Percentiles rank a stretch among this genome's conserved stretches.
phyloP scores from a whole-genome alignment of 2,113 vertebrate species.

The Morphnarchus princeps region DNA sequence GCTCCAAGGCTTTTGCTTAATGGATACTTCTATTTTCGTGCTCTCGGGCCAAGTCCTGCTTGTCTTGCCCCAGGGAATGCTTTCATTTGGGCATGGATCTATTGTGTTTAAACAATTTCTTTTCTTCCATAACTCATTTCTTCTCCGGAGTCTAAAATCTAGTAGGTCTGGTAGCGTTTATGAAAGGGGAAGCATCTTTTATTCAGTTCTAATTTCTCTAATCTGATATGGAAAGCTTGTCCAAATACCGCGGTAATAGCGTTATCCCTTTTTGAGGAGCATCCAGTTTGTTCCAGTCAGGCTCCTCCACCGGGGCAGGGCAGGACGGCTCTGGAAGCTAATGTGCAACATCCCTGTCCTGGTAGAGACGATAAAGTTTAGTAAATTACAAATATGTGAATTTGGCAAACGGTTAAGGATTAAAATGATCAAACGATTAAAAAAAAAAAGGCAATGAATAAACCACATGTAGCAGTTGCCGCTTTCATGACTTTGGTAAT shows the following conservation, averaged over 20 bases:
- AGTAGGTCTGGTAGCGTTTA: constrained; percentile 26
- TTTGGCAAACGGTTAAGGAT: constrained; percentile 23
- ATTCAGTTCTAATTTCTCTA: neutral
- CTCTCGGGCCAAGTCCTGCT: neutral
- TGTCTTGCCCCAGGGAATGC: neutral
- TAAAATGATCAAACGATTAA: neutral
- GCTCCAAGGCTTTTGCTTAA: neutral
- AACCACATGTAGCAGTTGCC: constrained; percentile 21
- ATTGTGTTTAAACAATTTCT: constrained; percentile 41
- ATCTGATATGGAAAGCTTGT: neutral
- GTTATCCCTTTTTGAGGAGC: neutral
- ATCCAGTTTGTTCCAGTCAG: neutral
- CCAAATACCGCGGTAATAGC: neutral
- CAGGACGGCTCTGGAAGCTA: neutral
- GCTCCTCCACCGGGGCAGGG: neutral
- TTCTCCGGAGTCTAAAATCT: neutral
- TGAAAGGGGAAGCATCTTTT: neutral
- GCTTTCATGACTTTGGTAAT: constrained; percentile 41
- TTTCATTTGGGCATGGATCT: constrained; percentile 1
- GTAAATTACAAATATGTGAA: constrained; percentile 42
- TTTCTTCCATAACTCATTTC: constrained; percentile 1
- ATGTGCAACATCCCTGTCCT: neutral
- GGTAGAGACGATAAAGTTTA: neutral
- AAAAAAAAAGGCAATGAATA: neutral
- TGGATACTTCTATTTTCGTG: neutral